Evolutionary conservation across 2,113 vertebrate species (phyloP).

Genomic region (Propithecus coquereli): DNA sequence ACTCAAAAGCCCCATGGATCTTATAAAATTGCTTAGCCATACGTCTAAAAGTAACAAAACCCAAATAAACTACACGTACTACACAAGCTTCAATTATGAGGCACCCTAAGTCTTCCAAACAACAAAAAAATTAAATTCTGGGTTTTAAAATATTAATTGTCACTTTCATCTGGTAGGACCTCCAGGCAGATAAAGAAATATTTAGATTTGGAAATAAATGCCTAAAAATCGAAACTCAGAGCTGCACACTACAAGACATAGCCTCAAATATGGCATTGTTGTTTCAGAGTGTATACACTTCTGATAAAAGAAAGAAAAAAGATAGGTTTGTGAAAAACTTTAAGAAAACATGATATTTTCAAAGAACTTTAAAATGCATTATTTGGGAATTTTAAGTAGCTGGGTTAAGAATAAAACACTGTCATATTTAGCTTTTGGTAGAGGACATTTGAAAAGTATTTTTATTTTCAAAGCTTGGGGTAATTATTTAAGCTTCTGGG

Average conservation of each 20-base stretch:
- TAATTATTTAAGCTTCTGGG: background rate
- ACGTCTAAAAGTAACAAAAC: background rate
- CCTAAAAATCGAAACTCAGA: background rate
- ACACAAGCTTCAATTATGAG: background rate
- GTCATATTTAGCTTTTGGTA: background rate
- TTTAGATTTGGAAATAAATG: slow-evolving; percentile 31
- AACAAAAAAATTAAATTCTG: background rate
- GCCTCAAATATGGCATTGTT: background rate
- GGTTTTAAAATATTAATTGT: background rate
- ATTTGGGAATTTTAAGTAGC: background rate
- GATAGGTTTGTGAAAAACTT: background rate
- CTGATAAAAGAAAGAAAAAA: background rate
- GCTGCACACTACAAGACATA: background rate
- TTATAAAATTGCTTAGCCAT: background rate
- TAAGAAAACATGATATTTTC: background rate
- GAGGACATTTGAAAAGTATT: background rate
- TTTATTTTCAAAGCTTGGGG: background rate
- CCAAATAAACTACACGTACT: background rate
- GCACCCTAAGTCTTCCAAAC: background rate
- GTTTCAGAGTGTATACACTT: background rate
- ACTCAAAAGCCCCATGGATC: background rate
- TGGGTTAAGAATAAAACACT: background rate
- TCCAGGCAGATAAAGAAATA: background rate
- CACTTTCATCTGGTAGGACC: background rate
- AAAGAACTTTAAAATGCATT: slow-evolving; percentile 29